Percentiles rank a stretch among this genome's conserved stretches.
Evolutionary conservation across 2,797 vertebrate genomes (phyloP).

Genomic region (Molossus molossus): DNA sequence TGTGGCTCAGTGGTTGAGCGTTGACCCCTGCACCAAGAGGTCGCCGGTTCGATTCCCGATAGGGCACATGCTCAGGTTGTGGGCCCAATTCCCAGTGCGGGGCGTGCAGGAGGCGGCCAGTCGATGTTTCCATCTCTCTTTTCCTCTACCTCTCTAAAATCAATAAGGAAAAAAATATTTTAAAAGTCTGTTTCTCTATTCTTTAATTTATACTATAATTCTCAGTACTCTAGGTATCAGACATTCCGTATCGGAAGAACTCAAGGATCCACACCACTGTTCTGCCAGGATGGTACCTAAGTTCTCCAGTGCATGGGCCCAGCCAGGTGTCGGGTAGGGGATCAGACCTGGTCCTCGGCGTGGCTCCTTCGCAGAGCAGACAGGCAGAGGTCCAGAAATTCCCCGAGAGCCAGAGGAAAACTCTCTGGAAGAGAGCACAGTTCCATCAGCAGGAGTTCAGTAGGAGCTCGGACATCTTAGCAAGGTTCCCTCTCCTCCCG

Average conservation of each 20-base stretch:
- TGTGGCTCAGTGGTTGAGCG: too few species aligned
- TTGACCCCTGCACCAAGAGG: too few species aligned
- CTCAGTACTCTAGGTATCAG: background rate
- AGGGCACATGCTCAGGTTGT: too few species aligned
- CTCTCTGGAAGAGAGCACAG: background rate
- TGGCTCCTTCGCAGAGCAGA: background rate
- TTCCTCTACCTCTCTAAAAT: too few species aligned
- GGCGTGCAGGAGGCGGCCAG: too few species aligned
- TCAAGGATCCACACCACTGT: background rate
- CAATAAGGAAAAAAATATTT: too few species aligned
- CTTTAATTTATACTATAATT: background rate
- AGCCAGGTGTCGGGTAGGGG: fast-evolving
- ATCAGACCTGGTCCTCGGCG: background rate
- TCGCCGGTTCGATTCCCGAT: too few species aligned
- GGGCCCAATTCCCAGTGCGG: too few species aligned
- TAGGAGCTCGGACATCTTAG: background rate
- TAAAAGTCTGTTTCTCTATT: background rate
- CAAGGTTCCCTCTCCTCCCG: background rate
- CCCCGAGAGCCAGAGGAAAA: background rate
- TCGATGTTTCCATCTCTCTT: too few species aligned
- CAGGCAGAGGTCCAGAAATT: background rate
- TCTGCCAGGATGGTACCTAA: background rate
- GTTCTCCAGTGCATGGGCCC: background rate
- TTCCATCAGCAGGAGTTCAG: background rate
- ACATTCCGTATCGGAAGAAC: background rate